Evolutionary conservation across 2,888 invertebrate genomes (phyloP), one percentile per base, ranked within the genome.

Genomic region (Lapara coniferarum): DNA sequence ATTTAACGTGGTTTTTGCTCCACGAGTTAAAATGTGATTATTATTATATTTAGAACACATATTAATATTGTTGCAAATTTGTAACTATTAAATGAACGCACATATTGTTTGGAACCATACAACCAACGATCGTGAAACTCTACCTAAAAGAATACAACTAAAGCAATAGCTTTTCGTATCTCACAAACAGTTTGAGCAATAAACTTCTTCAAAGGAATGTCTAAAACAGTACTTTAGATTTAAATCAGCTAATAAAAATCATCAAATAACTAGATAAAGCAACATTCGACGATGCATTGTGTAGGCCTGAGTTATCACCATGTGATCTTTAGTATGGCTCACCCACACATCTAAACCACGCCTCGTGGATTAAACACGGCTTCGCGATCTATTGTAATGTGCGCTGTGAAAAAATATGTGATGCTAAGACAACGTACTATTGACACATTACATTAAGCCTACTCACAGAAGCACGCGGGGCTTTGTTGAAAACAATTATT

Each of bases 281-380:
- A 63, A 46, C 19, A 49, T 14, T 19, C 14, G 46, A 59, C 63
- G 67, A 71, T 30, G 44, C 56, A 25, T 71, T 66, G 63, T 63
- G 63, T 49, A 63, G 63, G 70, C 37, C 37, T 67, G 57, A 71
- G 66, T 72, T 73, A 73, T 75, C 73, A 59, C 59, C 68, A 69
- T 74, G 73, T 71, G 73, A 78, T 76, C 72, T 70, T 69, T 73
- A 69, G 71, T 69, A 79, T 77, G 78, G 76, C 78, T 71, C 70
- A 57, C 77, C 75, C 73, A 76, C 77, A 71, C 63, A 19, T 10
- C 19, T 6, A 7, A 19, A 63, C 44, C 59, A 59, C 59, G 16
- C 59, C 59, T 44, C 44, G 44, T n/a, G 8, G 30, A 59, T 63
- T 46, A 63, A 63, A 46, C 49, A 63, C 46, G 16, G 10, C 13